Conservation (phyloP, 92 coral and sea anemone species). For the Blastomussa wellsi region DNA sequence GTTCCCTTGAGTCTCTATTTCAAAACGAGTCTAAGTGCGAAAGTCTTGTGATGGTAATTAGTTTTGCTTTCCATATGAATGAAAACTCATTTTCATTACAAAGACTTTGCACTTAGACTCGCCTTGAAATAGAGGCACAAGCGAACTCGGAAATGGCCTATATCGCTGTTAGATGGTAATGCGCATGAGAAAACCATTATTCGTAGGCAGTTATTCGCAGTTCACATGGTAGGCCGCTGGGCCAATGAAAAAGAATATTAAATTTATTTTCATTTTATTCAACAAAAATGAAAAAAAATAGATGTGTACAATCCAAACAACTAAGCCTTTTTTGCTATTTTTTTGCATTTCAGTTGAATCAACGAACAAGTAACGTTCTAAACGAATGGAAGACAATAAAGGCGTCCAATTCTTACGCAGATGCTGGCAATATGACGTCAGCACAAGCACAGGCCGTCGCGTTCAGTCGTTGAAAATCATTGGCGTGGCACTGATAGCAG, state of each 20-base stretch:
- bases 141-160: too few species aligned
- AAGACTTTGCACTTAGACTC: too few species aligned
- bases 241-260: not conserved
- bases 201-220: too few species aligned
- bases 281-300: not conserved
- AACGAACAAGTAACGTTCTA: not conserved
- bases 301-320: not conserved
- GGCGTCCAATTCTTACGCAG: not conserved
- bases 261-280: not conserved
- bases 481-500: conserved; percentile 61
- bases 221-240: not conserved
- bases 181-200: too few species aligned
- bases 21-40: too few species aligned
- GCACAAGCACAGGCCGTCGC: conserved; percentile 51
- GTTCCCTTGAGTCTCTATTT: too few species aligned
- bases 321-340: not conserved
- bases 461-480: conserved; percentile 60
- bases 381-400: conserved; percentile 9
- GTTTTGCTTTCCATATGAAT: too few species aligned
- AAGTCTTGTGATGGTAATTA: too few species aligned
- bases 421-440: conserved; percentile 57
- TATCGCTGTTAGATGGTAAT: too few species aligned
- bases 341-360: not conserved
- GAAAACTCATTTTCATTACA: too few species aligned
- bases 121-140: too few species aligned